Percentiles rank a stretch among this genome's conserved stretches.
Conservation (phyloP, 2,888 invertebrate genomes). For the Scaptomyza tumidula region DNA sequence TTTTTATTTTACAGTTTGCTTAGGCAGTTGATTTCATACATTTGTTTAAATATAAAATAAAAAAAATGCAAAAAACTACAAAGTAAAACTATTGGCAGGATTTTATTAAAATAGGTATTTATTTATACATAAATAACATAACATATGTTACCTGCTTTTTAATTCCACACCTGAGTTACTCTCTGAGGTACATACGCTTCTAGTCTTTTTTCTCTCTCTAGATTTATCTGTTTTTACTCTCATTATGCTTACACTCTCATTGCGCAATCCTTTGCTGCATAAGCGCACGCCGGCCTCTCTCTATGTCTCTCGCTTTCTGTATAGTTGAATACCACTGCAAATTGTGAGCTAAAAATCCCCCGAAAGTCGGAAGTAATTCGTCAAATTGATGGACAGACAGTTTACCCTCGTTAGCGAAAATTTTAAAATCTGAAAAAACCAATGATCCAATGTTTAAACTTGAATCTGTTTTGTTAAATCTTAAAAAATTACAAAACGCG, state of each 20-base stretch:
- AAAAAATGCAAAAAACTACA: too few species aligned
- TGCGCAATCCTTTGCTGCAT: conserved; percentile 26
- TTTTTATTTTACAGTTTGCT: not conserved
- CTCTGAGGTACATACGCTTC: conserved; percentile 7
- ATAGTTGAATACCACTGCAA: conserved; percentile 44
- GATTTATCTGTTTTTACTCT: not conserved
- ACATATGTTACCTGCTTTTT: not conserved
- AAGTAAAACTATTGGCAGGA: too few species aligned
- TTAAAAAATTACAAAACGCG: not conserved
- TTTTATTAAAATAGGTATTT: too few species aligned
- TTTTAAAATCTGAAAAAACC: conserved; percentile 24
- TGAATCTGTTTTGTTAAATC: conserved; percentile 2
- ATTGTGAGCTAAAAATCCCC: conserved; percentile 57
- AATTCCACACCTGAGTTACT: not conserved
- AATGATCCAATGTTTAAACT: not conserved
- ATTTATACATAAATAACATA: too few species aligned
- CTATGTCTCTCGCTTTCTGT: conserved; percentile 12
- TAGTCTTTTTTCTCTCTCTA: not conserved
- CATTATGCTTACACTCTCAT: conserved; percentile 19
- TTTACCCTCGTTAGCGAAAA: conserved; percentile 48
- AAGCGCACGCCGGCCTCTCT: conserved; percentile 32
- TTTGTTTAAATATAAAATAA: too few species aligned
- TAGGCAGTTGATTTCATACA: not conserved
- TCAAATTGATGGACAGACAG: conserved; percentile 63
- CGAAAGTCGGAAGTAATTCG: conserved; percentile 69